Percentiles rank a stretch among this genome's conserved stretches.
These are phyloP conservation scores for Cossypha dichroa DNA, from an alignment of 2,797 vertebrate genomes.

Conservation along the genomic window DNA sequence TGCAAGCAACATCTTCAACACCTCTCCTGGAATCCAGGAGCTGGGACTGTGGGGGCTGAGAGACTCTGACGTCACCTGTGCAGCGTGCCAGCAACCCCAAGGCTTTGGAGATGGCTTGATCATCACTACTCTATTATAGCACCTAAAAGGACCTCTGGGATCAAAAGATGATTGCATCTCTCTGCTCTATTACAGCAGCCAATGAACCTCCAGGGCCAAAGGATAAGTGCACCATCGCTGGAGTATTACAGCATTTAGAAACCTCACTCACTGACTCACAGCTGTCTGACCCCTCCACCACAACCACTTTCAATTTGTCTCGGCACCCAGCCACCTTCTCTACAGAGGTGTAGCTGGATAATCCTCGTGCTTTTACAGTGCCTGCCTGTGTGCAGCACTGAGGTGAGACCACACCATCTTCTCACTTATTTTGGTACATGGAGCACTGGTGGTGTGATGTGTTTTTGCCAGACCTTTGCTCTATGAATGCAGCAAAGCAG, in stretches of 20 bases:
- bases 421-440: background rate
- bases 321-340: background rate
- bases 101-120: slow-evolving; percentile 35
- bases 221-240: slow-evolving; percentile 33
- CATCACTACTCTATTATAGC: slow-evolving; percentile 40
- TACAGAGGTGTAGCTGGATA: background rate
- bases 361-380: background rate
- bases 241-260: slow-evolving; percentile 28
- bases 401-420: background rate
- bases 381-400: background rate
- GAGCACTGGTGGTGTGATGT: background rate
- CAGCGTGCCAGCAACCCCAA: slow-evolving; percentile 4
- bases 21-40: background rate
- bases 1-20: background rate
- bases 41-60: background rate
- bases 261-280: slow-evolving; percentile 1
- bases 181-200: slow-evolving; percentile 35
- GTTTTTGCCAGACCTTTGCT: background rate
- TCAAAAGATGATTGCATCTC: slow-evolving; percentile 41
- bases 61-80: slow-evolving; percentile 3
- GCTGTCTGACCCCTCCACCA: background rate
- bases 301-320: background rate
- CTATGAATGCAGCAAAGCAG: background rate
- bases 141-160: slow-evolving; percentile 59
- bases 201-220: slow-evolving; percentile 49